A percentile compares a stretch with the other conserved stretches of the same genome.
phyloP scores from a whole-genome alignment of 2,113 vertebrate species.

The Labrus mixtus region DNA sequence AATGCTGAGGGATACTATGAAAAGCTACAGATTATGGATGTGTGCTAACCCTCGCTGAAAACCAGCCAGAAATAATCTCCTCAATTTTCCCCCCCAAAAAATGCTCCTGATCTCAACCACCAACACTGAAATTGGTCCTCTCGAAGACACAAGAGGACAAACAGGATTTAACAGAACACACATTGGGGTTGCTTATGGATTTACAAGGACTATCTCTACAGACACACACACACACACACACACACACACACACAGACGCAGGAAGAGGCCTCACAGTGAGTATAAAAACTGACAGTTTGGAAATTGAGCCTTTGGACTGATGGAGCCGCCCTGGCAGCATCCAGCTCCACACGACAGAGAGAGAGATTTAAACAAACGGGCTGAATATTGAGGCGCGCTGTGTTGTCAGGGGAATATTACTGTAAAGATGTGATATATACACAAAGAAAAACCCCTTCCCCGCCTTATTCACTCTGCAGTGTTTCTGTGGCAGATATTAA shows the following conservation, averaged over 20 bases:
- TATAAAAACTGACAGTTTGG: constrained; percentile 70
- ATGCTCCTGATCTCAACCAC: not conserved
- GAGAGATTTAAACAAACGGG: constrained; percentile 44
- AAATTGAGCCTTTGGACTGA: constrained; percentile 73
- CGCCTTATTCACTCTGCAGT: constrained; percentile 30
- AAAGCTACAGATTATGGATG: not conserved
- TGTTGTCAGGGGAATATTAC: constrained; percentile 52
- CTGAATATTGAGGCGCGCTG: constrained; percentile 14
- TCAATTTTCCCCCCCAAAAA: not conserved
- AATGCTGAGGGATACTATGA: not conserved
- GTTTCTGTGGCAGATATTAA: constrained; percentile 43
- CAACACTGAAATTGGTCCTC: not conserved
- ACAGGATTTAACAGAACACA: not conserved
- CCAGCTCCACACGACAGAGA: constrained; percentile 33
- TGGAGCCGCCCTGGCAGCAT: constrained; percentile 50
- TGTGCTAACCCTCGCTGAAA: not conserved
- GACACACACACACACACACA: too few relatives aligned
- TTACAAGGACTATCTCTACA: constrained; percentile 5
- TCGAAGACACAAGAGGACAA: constrained; percentile 2
- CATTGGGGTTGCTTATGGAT: constrained; percentile 3
- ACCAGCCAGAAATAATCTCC: not conserved
- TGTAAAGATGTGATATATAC: constrained; percentile 64
- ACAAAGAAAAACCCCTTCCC: constrained; percentile 13
- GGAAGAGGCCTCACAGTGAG: constrained; percentile 37
- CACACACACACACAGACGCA: not conserved